Evolutionary conservation across 1,140 invertebrate genomes (phyloP), one percentile per base, ranked within the genome.

Genomic region (Spodoptera frugiperda): DNA sequence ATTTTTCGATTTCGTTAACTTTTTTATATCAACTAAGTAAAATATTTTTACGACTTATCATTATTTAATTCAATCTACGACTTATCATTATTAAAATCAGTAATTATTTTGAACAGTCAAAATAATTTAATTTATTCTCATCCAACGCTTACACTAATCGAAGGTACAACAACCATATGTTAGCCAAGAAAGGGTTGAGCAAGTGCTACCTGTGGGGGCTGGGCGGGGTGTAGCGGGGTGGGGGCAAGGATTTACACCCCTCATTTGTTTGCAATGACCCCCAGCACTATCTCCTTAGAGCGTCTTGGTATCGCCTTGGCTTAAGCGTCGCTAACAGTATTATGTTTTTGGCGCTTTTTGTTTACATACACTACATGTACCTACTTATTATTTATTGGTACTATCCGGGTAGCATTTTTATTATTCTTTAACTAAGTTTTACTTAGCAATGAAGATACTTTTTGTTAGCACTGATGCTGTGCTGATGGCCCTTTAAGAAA

Each of bases 211-310:
- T 89, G 88, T 85, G 82, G 82, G 80, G 80, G 49, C 19, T 61
- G 57, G 78, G 73, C 72, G 78, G 80, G 68, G 46, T 71, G 48
- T 9, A 48, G 48, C 78, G 73, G 78, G 81, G 65, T 54, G 74
- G 59, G 78, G 80, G 87, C 85, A 77, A 75, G 88, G 89, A 89
- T 90, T 90, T 89, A 92, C 90, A 89, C 90, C 90, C 90, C 90
- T 92, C 91, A 93, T 93, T 93, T 93, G 91, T 93, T 93, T 92
- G 91, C 88, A 84, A 93, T 93, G 91, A 93, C 91, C 91, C 91
- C 89, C 87, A 87, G 87, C 81, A 89, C 84, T 92, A 91, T 91
- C 89, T 92, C 80, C 84, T 81, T 79, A 82, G 84, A 74, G 76
- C 84, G 80, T 86, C 85, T 86, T 84, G 79, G 84, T 87, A 88